Evolutionary conservation across 2,797 vertebrate genomes (phyloP).

Genomic region (Oreochromis mossambicus): DNA sequence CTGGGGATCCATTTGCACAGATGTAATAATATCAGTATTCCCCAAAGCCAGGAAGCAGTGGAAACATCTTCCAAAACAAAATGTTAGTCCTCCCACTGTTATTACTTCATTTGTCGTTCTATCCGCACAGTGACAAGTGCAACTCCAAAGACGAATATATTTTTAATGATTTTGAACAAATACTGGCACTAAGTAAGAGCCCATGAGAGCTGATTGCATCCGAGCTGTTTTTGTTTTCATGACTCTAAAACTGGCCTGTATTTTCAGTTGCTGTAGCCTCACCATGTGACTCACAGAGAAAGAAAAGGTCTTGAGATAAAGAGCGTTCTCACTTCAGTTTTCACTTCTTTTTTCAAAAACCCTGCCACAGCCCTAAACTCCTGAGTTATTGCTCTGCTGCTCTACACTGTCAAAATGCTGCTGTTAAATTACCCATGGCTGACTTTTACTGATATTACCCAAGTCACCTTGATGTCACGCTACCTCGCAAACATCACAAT

Average conservation of each 20-base stretch:
- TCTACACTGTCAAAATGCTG: not conserved
- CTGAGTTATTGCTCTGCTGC: not conserved
- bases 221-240: not conserved
- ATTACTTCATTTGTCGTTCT: conserved; percentile 35
- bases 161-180: conserved; percentile 33
- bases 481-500: conserved; percentile 13
- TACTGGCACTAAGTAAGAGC: conserved; percentile 30
- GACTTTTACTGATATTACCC: conserved; percentile 4
- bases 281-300: not conserved
- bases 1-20: conserved; percentile 35
- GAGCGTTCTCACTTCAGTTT: not conserved
- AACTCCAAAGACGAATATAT: conserved; percentile 47
- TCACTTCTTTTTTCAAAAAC: not conserved
- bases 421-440: conserved; percentile 19
- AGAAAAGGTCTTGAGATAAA: conserved; percentile 25
- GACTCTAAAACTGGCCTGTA: not conserved
- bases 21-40: conserved; percentile 29
- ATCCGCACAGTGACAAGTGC: conserved; percentile 11
- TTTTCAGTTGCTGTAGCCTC: not conserved
- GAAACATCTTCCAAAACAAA: conserved; percentile 34
- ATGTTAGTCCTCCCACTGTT: conserved; percentile 9
- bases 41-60: conserved; percentile 2
- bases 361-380: not conserved
- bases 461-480: conserved; percentile 16
- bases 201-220: conserved; percentile 17